Evolutionary conservation across 2,113 vertebrate species (phyloP).

Genomic region (Pandion haliaetus): DNA sequence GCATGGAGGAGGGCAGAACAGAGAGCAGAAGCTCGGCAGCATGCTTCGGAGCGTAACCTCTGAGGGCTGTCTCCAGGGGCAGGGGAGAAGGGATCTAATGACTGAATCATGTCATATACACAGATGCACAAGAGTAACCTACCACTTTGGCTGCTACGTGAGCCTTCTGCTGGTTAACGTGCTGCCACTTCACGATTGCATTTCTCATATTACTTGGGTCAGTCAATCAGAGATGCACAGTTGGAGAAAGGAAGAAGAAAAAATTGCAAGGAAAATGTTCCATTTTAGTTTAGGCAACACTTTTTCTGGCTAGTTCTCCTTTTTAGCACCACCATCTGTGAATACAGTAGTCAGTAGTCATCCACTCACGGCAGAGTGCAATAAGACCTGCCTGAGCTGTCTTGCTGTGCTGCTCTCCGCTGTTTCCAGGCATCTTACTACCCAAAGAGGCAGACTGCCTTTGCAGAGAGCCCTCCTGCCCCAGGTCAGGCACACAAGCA

Average conservation of each 20-base stretch:
- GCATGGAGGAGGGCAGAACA: neutral
- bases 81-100: neutral
- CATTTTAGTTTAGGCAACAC: fast-evolving
- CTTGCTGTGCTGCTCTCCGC: neutral
- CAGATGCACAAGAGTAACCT: neutral
- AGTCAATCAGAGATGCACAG: neutral
- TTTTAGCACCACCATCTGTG: neutral
- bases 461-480: neutral
- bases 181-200: neutral
- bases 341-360: neutral
- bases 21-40: fast-evolving
- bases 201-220: neutral
- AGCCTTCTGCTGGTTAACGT: neutral
- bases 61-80: fast-evolving
- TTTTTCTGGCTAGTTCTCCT: neutral
- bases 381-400: neutral
- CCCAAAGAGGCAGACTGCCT: neutral
- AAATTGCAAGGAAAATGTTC: neutral
- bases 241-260: neutral
- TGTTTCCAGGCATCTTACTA: neutral
- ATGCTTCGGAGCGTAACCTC: fast-evolving
- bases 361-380: neutral
- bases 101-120: neutral
- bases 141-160: fast-evolving
- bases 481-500: neutral